These are phyloP conservation scores for Cepphus grylle DNA, from an alignment of 2,113 vertebrate species.

Conservation along the genomic window DNA sequence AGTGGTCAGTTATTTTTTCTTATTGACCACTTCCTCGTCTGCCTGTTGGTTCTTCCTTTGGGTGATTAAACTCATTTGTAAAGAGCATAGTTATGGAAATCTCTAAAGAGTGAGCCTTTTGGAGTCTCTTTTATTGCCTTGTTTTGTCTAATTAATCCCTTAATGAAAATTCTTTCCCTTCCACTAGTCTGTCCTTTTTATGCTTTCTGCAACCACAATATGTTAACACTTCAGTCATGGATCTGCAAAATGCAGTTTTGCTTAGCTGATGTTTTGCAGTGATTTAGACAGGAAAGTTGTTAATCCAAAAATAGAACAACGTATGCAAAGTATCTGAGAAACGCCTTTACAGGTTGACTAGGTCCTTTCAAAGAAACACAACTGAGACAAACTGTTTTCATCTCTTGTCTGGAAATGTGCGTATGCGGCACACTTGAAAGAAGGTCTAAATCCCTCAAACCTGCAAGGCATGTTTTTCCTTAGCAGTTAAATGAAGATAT, in stretches of 20 bases:
- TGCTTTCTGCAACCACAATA: constrained; percentile 22
- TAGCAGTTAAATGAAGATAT: constrained; percentile 26
- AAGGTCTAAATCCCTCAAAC: neutral
- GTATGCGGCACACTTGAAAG: neutral
- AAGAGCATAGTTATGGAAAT: constrained; percentile 18
- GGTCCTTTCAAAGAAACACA: constrained; percentile 1
- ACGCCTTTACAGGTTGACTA: neutral
- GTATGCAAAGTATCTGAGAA: neutral
- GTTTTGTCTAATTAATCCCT: constrained; percentile 35
- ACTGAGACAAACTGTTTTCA: constrained; percentile 18
- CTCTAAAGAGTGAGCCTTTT: constrained; percentile 5
- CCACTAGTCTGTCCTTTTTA: neutral
- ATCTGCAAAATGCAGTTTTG: neutral
- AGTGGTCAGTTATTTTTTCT: neutral
- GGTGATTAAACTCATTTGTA: neutral
- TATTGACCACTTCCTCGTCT: constrained; percentile 40
- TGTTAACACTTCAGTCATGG: neutral
- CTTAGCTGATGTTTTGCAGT: neutral
- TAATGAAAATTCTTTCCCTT: constrained; percentile 25
- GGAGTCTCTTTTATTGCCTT: constrained; percentile 24
- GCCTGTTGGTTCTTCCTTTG: neutral
- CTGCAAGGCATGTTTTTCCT: neutral
- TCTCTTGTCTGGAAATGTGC: neutral
- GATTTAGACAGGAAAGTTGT: neutral
- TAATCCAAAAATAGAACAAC: neutral